These are phyloP conservation scores for Nomada ferruginata DNA, from an alignment of 2,888 invertebrate species.

Conservation along the genomic window DNA sequence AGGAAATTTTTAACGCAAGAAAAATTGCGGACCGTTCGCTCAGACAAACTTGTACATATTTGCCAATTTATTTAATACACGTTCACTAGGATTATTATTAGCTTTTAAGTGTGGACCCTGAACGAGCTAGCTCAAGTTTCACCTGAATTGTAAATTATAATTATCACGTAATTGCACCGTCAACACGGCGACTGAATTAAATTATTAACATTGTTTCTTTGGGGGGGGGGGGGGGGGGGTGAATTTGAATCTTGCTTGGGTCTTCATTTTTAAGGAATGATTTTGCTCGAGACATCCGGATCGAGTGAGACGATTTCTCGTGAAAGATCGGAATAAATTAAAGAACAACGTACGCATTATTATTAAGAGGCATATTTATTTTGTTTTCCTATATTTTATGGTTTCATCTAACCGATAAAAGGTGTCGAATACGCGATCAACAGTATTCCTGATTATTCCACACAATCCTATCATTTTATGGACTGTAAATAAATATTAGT, in stretches of 20 bases:
- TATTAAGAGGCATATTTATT: slow-evolving; percentile 38
- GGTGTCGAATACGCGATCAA: slow-evolving; percentile 6
- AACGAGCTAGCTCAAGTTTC: slow-evolving; percentile 10
- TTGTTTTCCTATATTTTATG: not conserved
- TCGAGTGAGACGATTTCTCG: slow-evolving; percentile 2
- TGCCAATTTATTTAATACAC: slow-evolving; percentile 63
- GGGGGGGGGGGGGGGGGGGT: slow-evolving; percentile 33
- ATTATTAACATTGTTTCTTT: not conserved
- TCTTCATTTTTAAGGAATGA: not conserved
- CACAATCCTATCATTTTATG: not conserved
- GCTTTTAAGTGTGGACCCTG: slow-evolving; percentile 7
- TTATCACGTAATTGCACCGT: not conserved
- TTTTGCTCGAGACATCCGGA: not conserved
- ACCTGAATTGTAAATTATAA: slow-evolving; percentile 3
- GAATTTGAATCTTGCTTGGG: slow-evolving; percentile 27
- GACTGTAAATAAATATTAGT: slow-evolving; percentile 20
- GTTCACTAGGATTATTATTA: slow-evolving; percentile 40
- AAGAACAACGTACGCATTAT: not conserved
- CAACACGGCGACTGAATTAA: not conserved
- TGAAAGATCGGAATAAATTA: not conserved
- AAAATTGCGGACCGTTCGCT: slow-evolving; percentile 9
- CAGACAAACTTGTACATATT: slow-evolving; percentile 64
- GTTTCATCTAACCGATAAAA: not conserved
- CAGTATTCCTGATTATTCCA: not conserved
- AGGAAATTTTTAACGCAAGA: not conserved